Conservation (phyloP, 2,797 vertebrate genomes). For the Pampus argenteus region DNA sequence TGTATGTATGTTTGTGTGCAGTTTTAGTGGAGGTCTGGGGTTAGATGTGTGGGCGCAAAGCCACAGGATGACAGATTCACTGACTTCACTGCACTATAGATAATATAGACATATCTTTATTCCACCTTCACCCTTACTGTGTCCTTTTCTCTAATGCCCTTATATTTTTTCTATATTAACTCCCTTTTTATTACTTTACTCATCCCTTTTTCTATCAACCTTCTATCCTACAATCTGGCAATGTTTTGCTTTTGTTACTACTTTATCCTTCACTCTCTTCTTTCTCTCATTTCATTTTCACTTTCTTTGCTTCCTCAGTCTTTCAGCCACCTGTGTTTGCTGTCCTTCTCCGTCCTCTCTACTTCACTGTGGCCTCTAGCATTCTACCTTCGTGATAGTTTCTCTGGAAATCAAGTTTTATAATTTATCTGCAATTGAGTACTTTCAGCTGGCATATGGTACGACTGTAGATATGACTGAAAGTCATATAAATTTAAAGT, state of each 20-base stretch:
- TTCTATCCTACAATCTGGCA: background rate
- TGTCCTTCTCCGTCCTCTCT: constrained; percentile 22
- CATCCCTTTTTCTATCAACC: background rate
- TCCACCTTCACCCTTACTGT: constrained; percentile 6
- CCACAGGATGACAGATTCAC: constrained; percentile 60
- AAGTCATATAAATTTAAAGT: constrained; percentile 33
- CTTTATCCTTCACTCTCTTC: constrained; percentile 13
- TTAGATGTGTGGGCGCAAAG: constrained; percentile 48
- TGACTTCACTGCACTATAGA: constrained; percentile 27
- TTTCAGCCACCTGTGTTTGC: constrained; percentile 27
- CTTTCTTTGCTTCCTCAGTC: constrained; percentile 31
- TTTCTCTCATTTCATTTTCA: constrained; percentile 29
- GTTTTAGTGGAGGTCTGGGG: constrained; percentile 45
- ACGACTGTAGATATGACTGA: constrained; percentile 35
- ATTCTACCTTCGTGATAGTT: constrained; percentile 33
- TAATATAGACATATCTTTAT: constrained; percentile 44
- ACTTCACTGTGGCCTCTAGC: constrained; percentile 31
- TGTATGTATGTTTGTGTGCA: constrained; percentile 43
- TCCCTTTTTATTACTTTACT: constrained; percentile 13
- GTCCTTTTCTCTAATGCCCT: constrained; percentile 1
- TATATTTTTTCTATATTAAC: constrained; percentile 15
- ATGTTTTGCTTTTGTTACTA: constrained; percentile 22
- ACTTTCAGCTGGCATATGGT: constrained; percentile 29
- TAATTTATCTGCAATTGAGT: constrained; percentile 37
- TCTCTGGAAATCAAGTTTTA: constrained; percentile 56